A percentile compares a stretch with the other conserved stretches of the same genome.
Conservation (phyloP, 2,797 vertebrate genomes). For the Masticophis lateralis region DNA sequence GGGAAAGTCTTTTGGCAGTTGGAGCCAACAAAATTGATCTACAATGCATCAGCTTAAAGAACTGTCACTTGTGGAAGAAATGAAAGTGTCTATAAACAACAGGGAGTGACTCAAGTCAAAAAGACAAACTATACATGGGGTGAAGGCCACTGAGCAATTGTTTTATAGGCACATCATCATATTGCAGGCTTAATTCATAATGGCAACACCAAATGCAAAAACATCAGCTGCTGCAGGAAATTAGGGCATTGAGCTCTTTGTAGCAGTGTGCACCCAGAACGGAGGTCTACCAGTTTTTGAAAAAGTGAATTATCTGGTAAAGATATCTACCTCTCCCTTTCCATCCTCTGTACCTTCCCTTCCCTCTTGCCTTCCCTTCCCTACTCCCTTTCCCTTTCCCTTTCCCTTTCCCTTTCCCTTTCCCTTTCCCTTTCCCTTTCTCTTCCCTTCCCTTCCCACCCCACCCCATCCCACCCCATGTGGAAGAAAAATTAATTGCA, state of each 20-base stretch:
- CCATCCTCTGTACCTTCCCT: background rate
- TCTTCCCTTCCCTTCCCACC: background rate
- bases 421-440: background rate
- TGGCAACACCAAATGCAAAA: background rate
- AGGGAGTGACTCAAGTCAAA: background rate
- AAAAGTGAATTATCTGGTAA: background rate
- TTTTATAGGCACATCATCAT: background rate
- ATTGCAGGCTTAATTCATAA: background rate
- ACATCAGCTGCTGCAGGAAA: background rate
- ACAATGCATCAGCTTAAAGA: slow-evolving; percentile 19
- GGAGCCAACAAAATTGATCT: background rate
- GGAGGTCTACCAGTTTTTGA: background rate
- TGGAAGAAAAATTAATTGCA: background rate
- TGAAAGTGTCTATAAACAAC: background rate
- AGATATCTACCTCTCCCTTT: background rate
- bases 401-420: background rate
- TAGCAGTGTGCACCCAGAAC: background rate
- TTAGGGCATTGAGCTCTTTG: background rate
- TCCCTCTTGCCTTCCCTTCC: background rate
- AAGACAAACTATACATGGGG: background rate
- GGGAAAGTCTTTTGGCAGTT: background rate
- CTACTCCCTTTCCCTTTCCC: too few species aligned
- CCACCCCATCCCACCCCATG: background rate
- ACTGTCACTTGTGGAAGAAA: background rate
- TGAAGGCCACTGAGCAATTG: background rate